Base-by-base conservation (phyloP, 2,113 vertebrate species). In the Athene noctua region DNA sequence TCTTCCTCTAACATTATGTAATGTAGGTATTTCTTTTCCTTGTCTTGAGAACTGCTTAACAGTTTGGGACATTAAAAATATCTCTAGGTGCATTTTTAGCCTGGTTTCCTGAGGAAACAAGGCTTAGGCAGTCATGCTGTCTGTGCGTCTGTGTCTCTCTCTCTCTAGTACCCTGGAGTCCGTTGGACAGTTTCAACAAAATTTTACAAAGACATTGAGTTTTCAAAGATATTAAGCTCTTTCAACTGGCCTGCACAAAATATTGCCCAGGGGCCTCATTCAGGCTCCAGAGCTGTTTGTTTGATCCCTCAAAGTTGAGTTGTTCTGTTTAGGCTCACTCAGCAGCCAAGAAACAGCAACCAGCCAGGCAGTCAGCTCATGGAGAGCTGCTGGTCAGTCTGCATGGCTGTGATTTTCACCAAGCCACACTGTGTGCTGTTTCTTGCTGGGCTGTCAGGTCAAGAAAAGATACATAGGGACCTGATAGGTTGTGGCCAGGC, bases 31-130 rank as follows among this genome's bases (percentile, higher is more conserved):
- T 80, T 83, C 11, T 90, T 74, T 70, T 74, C 59, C 20, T 81
- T 27, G 20, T 79, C 30, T 68, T 75, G 21, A 88, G 52, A n/a
- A 49, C 61, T 93, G 49, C 34, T 92, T 75, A 83, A 73, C 3
- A 86, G 20, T 88, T 80, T 63, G 21, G 3, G 1, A 68, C 5
- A 3, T 84, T 74, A 79, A 89, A 93, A 93, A 81, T 94, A 93
- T 51, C 44, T 74, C 42, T 88, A 59, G 72, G 72, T 65, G 81
- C 52, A 52, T 71, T 93, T 95, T 93, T 79, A 91, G 32, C 52
- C 84, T n/a, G 63, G 27, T 92, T 96, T 96, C 93, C 86, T 84
- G 68, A 95, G 94, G 68, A 95, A 95, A 92, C 83, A 89, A 92
- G 65, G 42, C 83, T 94, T 91, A 92, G 83, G n/a, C 46, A 84